phyloP scores from a whole-genome alignment of 2,113 vertebrate genomes.

The Circaetus cinerascens region DNA sequence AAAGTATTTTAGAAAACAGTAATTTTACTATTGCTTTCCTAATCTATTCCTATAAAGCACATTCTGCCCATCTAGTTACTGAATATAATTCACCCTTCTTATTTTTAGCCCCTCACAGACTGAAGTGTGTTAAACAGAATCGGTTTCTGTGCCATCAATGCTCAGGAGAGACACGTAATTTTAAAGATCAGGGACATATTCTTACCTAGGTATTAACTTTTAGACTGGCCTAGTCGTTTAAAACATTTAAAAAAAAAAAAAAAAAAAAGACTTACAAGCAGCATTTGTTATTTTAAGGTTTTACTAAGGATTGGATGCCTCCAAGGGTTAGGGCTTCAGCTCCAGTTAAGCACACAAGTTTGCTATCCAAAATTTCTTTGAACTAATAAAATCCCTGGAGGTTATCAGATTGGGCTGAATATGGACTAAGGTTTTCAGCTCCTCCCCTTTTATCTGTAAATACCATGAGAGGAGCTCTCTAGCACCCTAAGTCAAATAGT shows the following conservation, averaged over 20 bases:
- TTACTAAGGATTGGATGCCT: constrained; percentile 38
- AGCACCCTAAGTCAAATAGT: constrained; percentile 48
- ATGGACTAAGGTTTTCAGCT: constrained; percentile 31
- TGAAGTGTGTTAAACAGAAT: background rate
- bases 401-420: constrained; percentile 58
- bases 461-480: constrained; percentile 44
- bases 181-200: background rate
- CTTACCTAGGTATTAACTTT: background rate
- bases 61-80: background rate
- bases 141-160: background rate
- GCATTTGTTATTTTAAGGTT: constrained; percentile 43
- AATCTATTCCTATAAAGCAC: background rate
- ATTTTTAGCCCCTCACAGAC: background rate
- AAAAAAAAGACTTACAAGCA: background rate
- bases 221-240: background rate
- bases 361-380: constrained; percentile 42
- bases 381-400: constrained; percentile 53
- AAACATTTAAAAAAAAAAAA: background rate
- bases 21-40: background rate
- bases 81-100: background rate
- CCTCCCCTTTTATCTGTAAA: constrained; percentile 65
- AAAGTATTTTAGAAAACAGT: background rate
- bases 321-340: constrained; percentile 24
- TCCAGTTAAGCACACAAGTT: constrained; percentile 31
- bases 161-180: background rate